Base-by-base conservation (phyloP, 2,888 invertebrate species). In the Liopterus haemorrhoidalis region DNA sequence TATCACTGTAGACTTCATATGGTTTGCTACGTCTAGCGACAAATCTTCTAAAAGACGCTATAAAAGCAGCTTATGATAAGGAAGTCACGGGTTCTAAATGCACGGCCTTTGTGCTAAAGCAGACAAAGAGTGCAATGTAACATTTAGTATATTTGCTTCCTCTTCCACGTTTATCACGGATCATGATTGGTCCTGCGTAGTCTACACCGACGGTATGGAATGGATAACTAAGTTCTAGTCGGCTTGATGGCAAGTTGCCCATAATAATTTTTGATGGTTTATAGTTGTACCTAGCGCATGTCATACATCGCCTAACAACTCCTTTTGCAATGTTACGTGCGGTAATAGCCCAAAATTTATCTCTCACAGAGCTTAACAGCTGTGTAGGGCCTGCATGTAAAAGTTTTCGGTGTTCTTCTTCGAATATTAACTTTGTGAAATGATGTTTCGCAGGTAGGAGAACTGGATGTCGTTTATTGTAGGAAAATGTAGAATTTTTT, bases 81-180 rank as follows among this genome's bases (percentile, higher is more conserved):
- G 37, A 41, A 8, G 35, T 33, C 2, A 57, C 55, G 5, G 53
- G 18, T 40, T 58, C 55, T n/a, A 57, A 18, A 22, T 58, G 54
- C 8, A 57, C 40, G 2, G 58, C 57, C 11, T 40, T 32, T 12
- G 39, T 32, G 11, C 27, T 41, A 21, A 46, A 41, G 18, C 41
- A 46, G 4, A 41, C 37, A 25, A 46, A 46, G n/a, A 41, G n/a
- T n/a, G 36, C 18, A 30, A 41, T 41, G 25, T 46, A 46, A 3
- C 16, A 35, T 20, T 41, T 46, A 11, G 35, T 35, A 11, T 31
- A 19, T 3, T 24, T 19, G 3, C n/a, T n/a, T 25, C 20, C 32
- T 5, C 24, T 8, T n/a, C 33, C 12, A 8, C 24, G 15, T 32
- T 22, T 20, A 11, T 32, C 31, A 11, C 33, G 24, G 14, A 45